phyloP scores from a whole-genome alignment of 2,113 vertebrate genomes.

The Galemys pyrenaicus region DNA sequence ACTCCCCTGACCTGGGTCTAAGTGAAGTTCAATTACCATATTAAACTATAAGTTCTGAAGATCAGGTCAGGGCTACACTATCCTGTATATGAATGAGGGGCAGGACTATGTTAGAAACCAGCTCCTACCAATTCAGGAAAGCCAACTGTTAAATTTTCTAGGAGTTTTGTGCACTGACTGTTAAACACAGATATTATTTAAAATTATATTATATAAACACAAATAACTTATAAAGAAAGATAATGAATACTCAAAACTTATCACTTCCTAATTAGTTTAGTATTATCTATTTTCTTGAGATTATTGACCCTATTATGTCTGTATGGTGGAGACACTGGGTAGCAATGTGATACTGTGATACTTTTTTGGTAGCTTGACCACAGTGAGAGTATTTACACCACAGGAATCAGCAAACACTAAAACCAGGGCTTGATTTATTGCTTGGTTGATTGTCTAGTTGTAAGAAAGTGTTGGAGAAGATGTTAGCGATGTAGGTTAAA shows the following conservation, averaged over 20 bases:
- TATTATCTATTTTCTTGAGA: neutral
- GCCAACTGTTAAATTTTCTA: neutral
- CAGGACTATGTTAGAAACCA: fast-evolving
- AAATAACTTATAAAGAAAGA: neutral
- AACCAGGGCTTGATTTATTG: neutral
- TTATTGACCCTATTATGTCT: neutral
- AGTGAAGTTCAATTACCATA: neutral
- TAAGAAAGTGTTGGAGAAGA: neutral
- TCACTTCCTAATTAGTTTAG: neutral
- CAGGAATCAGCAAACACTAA: neutral
- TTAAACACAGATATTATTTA: neutral
- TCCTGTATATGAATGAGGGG: fast-evolving
- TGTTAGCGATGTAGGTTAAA: neutral
- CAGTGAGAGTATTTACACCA: neutral
- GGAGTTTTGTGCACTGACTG: neutral
- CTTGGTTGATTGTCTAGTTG: neutral
- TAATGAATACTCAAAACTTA: neutral
- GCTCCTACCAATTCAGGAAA: neutral
- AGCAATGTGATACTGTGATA: fast-evolving
- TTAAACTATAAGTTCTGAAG: neutral
- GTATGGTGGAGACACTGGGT: neutral
- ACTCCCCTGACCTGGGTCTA: neutral
- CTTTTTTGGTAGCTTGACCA: neutral
- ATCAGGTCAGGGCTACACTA: neutral
- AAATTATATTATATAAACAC: neutral